Base-by-base conservation (phyloP, 2,888 invertebrate species). In the Glaucopsyche alexis region DNA sequence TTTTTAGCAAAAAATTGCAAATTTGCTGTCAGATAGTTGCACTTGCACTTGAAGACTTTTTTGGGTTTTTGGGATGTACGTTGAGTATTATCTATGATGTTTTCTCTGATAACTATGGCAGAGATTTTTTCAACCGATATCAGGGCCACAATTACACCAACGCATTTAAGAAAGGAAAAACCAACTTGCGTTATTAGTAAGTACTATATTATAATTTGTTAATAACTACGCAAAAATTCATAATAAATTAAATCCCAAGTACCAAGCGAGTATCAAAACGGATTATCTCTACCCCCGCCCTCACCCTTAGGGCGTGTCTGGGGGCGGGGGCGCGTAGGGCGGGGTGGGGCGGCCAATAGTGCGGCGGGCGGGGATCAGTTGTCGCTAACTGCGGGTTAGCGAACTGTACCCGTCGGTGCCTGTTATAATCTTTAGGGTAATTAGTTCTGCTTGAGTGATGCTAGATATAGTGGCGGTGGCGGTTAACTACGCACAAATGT, bases 261-360 rank as follows among this genome's bases (percentile, higher is more conserved):
- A 55, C 55, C 55, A 19, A 55, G 55, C 55, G 55, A 55, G 19
- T 55, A 55, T 11, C 55, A 55, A 55, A 55, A 55, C 55, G 19
- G 19, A 55, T 55, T 55, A 55, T 55, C 55, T 19, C 19, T 55
- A 16, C 55, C 19, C 52, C 19, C 19, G 4, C 55, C 55, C 11
- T 55, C 55, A 19, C 55, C 55, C 55, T 55, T 16, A 19, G 55
- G 55, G 55, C 55, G 55, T 55, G 55, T 55, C 55, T 3, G 55
- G 19, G 55, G 55, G 55, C 55, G 55, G 55, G 55, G 19, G 19
- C 16, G 52, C 7, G 52, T 8, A 7, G 50, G n/a, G 50, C 52
- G 52, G 52, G 52, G 52, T 52, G 2, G 19, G 52, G 52, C 19
- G 55, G 55, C 55, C 55, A 55, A 55, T 19, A 16, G 11, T 19